A percentile compares a stretch with the other conserved stretches of the same genome.
Evolutionary conservation across 2,888 invertebrate genomes (phyloP).

Genomic region (Cryptocheilus praepositus): DNA sequence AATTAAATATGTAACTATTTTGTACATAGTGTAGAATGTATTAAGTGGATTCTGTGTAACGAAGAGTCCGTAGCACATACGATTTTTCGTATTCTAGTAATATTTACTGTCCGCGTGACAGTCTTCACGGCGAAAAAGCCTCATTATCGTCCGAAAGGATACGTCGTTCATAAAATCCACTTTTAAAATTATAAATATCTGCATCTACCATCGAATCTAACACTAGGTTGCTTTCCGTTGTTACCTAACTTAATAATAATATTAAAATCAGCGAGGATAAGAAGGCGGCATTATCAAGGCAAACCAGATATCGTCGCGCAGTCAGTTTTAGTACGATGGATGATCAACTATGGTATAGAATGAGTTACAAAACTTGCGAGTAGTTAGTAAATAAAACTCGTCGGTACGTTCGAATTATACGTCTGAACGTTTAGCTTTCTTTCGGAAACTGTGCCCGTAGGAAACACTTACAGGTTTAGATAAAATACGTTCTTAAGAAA

Average conservation of each 20-base stretch:
- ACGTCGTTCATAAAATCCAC: neutral
- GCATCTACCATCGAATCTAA: neutral
- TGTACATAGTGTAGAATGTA: conserved; percentile 6
- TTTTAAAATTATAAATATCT: conserved; percentile 1
- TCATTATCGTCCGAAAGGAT: neutral
- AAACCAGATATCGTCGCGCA: conserved; percentile 7
- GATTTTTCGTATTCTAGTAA: neutral
- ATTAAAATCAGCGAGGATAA: conserved; percentile 17
- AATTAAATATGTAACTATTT: neutral
- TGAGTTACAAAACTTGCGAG: neutral
- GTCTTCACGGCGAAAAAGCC: too few species aligned
- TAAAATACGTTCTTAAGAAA: conserved; percentile 32
- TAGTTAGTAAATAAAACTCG: neutral
- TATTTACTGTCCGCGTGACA: neutral
- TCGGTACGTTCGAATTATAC: neutral
- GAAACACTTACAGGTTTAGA: conserved; percentile 12
- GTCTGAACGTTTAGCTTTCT: neutral
- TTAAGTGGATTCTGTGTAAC: conserved; percentile 2
- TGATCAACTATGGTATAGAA: conserved; percentile 1
- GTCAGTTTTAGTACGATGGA: neutral
- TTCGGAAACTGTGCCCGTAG: neutral
- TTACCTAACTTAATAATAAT: neutral
- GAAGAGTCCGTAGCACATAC: neutral
- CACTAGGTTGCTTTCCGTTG: conserved; percentile 1
- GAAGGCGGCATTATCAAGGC: conserved; percentile 3